Percentiles rank a stretch among this genome's conserved stretches.
These are phyloP conservation scores for Zosterops hypoxanthus DNA, from an alignment of 2,113 vertebrate genomes.

Conservation along the genomic window DNA sequence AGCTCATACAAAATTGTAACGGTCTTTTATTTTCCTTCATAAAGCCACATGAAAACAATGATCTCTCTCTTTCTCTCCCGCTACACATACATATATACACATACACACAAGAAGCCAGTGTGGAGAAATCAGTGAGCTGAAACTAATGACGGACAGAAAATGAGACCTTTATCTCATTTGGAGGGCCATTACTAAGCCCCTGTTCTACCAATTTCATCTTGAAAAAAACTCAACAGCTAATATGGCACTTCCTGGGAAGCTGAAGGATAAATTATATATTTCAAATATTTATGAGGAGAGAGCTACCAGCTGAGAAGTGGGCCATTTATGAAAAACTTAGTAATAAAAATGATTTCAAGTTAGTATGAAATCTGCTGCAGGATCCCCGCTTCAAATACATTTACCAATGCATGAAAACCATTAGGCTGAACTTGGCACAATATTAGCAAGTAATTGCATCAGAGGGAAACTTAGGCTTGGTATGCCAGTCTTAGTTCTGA, in stretches of 20 bases:
- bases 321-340: constrained; percentile 57
- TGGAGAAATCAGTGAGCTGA: neutral
- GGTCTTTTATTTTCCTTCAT: neutral
- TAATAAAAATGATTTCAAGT: constrained; percentile 56
- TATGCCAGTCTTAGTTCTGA: constrained; percentile 43
- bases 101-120: neutral
- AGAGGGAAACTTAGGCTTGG: constrained; percentile 29
- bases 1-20: neutral
- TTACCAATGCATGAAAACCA: constrained; percentile 68
- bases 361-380: constrained; percentile 61
- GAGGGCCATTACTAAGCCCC: neutral
- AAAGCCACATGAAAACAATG: neutral
- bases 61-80: neutral
- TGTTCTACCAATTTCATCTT: constrained; percentile 16
- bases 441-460: constrained; percentile 60
- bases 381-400: constrained; percentile 20
- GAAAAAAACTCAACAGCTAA: constrained; percentile 21
- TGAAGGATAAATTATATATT: constrained; percentile 45
- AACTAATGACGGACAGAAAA: neutral
- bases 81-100: too few relatives aligned
- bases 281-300: constrained; percentile 67
- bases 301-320: constrained; percentile 43
- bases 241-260: constrained; percentile 49
- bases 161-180: neutral
- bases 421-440: constrained; percentile 42